A percentile compares a stretch with the other conserved stretches of the same genome.
Evolutionary conservation across 2,113 vertebrate species (phyloP).

Genomic region (Planiliza haematocheilus): DNA sequence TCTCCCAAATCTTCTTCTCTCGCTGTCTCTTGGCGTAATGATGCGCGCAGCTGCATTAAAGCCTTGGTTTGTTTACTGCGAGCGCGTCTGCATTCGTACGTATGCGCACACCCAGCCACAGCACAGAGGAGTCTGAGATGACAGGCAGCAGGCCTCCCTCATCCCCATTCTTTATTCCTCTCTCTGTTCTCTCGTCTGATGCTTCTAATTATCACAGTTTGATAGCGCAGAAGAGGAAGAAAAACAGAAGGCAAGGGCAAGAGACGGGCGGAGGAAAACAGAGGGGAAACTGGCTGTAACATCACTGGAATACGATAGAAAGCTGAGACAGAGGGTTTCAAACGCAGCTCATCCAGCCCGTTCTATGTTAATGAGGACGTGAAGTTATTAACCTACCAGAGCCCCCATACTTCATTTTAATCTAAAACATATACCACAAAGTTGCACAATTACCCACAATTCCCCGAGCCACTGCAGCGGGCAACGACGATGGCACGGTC

Average conservation of each 20-base stretch:
- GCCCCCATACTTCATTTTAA: constrained; percentile 29
- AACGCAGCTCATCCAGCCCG: constrained; percentile 38
- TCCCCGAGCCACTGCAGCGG: neutral
- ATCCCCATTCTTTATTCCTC: constrained; percentile 42
- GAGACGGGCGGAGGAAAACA: constrained; percentile 23
- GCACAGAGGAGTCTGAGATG: constrained; percentile 32
- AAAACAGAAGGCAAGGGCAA: constrained; percentile 17
- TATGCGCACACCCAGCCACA: neutral
- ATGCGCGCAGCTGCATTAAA: constrained; percentile 17
- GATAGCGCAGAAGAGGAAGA: constrained; percentile 57
- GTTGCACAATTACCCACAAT: constrained; percentile 16
- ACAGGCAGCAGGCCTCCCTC: constrained; percentile 65
- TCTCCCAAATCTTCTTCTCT: constrained; percentile 1
- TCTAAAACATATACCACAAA: constrained; percentile 23
- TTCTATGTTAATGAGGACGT: constrained; percentile 42
- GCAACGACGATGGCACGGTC: constrained; percentile 22
- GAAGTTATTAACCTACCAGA: constrained; percentile 45
- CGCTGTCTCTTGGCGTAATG: constrained; percentile 19
- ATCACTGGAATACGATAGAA: constrained; percentile 17
- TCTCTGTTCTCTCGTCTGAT: constrained; percentile 52
- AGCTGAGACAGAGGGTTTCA: constrained; percentile 11
- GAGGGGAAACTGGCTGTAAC: constrained; percentile 35
- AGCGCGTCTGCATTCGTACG: constrained; percentile 1
- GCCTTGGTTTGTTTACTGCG: constrained; percentile 31
- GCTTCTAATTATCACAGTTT: constrained; percentile 70